Percentiles rank a stretch among this genome's conserved stretches.
phyloP scores from a whole-genome alignment of 2,888 invertebrate species.

The Diaphora mendica region DNA sequence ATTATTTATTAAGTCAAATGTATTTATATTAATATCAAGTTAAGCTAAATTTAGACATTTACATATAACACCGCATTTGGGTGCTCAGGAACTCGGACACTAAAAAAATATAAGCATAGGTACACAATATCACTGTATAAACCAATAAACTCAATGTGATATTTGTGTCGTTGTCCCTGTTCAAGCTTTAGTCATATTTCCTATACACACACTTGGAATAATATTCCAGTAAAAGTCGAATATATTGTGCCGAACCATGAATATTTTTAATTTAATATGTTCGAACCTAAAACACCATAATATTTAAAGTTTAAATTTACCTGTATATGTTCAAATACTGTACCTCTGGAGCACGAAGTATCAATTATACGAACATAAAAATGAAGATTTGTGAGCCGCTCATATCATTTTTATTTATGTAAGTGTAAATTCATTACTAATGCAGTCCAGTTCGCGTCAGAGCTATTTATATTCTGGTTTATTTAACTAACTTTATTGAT shows the following conservation, averaged over 20 bases:
- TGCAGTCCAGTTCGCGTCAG: conserved; percentile 24
- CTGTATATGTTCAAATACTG: not conserved
- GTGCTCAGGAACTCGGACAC: too few species aligned
- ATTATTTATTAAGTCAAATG: not conserved
- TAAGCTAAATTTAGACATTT: not conserved
- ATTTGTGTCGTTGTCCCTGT: too few species aligned
- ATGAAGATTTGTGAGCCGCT: not conserved
- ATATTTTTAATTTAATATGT: not conserved
- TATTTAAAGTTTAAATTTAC: not conserved
- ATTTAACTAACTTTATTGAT: conserved; percentile 49
- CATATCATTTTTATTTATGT: not conserved
- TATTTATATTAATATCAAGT: not conserved
- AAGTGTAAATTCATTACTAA: conserved; percentile 4
- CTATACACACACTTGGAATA: not conserved
- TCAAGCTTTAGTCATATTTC: not conserved
- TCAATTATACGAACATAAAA: not conserved
- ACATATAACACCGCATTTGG: too few species aligned
- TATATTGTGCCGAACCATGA: not conserved
- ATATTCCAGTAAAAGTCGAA: too few species aligned
- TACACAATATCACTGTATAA: too few species aligned
- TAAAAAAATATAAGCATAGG: too few species aligned
- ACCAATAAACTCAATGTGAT: too few species aligned
- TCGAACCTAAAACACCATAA: not conserved
- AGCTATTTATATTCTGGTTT: conserved; percentile 50
- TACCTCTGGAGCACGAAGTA: not conserved